A percentile compares a stretch with the other conserved stretches of the same genome.
phyloP scores from a whole-genome alignment of 2,113 vertebrate genomes.

The Podarcis cretensis region DNA sequence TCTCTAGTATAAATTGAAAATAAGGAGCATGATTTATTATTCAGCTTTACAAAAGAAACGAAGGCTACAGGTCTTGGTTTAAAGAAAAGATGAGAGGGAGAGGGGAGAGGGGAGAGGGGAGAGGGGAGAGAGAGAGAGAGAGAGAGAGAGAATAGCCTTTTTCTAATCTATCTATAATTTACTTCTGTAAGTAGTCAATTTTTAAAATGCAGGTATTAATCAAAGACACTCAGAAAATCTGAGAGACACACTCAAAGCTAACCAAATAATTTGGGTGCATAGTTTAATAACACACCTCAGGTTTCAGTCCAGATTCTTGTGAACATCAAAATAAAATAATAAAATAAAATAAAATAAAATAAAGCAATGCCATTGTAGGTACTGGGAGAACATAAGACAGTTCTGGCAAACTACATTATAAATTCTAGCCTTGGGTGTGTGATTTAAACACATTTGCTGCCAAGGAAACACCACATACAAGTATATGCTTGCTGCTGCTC shows the following conservation, averaged over 20 bases:
- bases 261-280: neutral
- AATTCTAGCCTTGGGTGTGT: slow-evolving; percentile 33
- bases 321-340: neutral
- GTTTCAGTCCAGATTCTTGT: neutral
- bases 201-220: slow-evolving; percentile 3
- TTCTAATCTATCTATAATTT: neutral
- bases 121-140: neutral
- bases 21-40: slow-evolving; percentile 37
- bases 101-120: neutral
- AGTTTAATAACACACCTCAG: slow-evolving; percentile 6
- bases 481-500: slow-evolving; percentile 50
- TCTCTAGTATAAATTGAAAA: slow-evolving; percentile 43
- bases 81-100: neutral
- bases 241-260: slow-evolving; percentile 10
- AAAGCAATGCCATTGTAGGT: slow-evolving; percentile 15
- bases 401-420: slow-evolving; percentile 14
- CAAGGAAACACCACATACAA: slow-evolving; percentile 37
- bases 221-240: neutral
- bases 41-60: slow-evolving; percentile 29
- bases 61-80: slow-evolving; percentile 4
- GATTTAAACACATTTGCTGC: slow-evolving; percentile 28
- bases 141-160: neutral
- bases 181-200: slow-evolving; percentile 8
- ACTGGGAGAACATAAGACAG: slow-evolving; percentile 16
- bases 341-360: slow-evolving; percentile 18